Conservation (phyloP, 2,113 vertebrate species). For the Ctenodactylus gundi region DNA sequence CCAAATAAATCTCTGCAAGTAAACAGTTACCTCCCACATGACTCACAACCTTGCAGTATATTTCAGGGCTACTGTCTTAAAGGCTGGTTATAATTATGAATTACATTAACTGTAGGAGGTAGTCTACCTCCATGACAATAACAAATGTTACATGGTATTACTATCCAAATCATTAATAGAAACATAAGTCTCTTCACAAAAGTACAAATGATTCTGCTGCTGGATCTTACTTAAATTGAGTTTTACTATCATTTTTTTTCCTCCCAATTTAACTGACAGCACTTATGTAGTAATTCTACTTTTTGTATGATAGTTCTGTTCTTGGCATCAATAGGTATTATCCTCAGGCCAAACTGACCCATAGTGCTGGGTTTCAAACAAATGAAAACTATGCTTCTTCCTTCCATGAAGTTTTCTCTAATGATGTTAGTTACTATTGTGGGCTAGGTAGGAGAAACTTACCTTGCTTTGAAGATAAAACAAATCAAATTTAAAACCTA, state of each 20-base stretch:
- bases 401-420: neutral
- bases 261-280: neutral
- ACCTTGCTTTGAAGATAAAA: constrained; percentile 3
- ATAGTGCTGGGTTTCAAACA: neutral
- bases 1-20: neutral
- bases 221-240: neutral
- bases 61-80: neutral
- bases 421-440: neutral
- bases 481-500: constrained; percentile 43
- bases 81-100: neutral
- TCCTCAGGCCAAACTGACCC: neutral
- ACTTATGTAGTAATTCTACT: neutral
- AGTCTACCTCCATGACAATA: neutral
- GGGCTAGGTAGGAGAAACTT: neutral
- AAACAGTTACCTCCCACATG: neutral
- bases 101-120: neutral
- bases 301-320: neutral
- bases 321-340: neutral
- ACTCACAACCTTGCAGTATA: neutral
- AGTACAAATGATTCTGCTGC: neutral
- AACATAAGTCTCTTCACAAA: neutral
- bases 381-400: neutral
- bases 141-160: constrained; percentile 1
- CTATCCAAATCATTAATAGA: neutral
- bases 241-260: neutral